Evolutionary conservation across 2,113 vertebrate species (phyloP).

Genomic region (Entosphenus tridentatus): DNA sequence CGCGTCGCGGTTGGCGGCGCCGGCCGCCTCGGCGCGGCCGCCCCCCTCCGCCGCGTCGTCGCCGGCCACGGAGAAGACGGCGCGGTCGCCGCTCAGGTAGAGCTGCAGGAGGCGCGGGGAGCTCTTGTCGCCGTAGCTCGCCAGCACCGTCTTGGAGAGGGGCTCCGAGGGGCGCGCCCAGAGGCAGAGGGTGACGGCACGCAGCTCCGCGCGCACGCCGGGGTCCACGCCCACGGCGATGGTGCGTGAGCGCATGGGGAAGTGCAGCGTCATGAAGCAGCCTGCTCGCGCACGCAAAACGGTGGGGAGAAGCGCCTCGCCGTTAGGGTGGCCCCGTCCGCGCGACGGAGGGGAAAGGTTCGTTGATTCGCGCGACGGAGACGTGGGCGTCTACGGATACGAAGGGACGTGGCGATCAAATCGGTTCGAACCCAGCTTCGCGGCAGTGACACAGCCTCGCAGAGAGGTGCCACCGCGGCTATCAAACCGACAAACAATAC

Average conservation of each 20-base stretch:
- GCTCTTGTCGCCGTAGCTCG: conserved; percentile 56
- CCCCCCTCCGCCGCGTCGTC: conserved; percentile 27
- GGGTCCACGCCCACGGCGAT: conserved; percentile 48
- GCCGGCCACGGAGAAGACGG: conserved; percentile 31
- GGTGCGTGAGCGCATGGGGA: conserved; percentile 68
- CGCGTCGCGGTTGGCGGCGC: conserved; percentile 16
- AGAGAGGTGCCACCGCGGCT: too few species aligned
- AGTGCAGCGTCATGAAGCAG: conserved; percentile 57
- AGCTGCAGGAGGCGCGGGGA: conserved; percentile 72
- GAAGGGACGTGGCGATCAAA: too few species aligned
- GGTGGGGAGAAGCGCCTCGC: too few species aligned
- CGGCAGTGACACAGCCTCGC: too few species aligned
- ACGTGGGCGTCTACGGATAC: too few species aligned
- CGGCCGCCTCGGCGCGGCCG: conserved; percentile 11
- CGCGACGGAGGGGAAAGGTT: too few species aligned
- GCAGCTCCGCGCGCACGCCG: conserved; percentile 21
- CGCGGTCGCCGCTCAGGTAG: conserved; percentile 26
- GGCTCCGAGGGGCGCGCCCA: conserved; percentile 53
- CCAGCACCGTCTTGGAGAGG: conserved; percentile 52
- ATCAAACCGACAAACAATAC: too few species aligned
- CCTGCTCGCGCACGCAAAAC: conserved; percentile 20
- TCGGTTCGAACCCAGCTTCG: too few species aligned
- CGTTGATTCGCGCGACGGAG: too few species aligned
- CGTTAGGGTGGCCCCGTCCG: too few species aligned
- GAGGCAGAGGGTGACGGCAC: conserved; percentile 46